Base-by-base conservation (phyloP, 2,797 vertebrate genomes). In the Acanthis flammea region DNA sequence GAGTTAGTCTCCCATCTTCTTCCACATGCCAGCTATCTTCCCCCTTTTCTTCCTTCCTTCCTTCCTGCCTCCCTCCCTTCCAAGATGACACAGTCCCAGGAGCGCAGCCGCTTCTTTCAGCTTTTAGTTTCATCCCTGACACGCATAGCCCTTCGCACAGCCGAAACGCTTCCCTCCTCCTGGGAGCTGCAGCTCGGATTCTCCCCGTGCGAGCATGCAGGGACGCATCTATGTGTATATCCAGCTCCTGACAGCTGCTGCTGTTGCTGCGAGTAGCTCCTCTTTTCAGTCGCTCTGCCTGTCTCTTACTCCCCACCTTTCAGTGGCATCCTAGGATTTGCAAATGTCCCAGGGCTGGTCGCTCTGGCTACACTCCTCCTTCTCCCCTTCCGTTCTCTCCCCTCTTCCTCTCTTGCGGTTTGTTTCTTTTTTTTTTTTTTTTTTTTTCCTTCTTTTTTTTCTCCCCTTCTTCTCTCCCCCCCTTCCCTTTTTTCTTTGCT, bases 401-500 rank as follows among this genome's bases (percentile, higher is more conserved):
- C n/a, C 16, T 39, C 23, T 57, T 30, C 94, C 31, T 37, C 18
- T 37, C 7, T 47, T 42, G 37, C 41, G 7, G 10, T 33, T 37
- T 9, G 5, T n/a, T 62, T 14, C 2, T 39, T 31, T 24, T 8
- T 18, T 17, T 27, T 7, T 3, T 7, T 12, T 4, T 30, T 7
- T 22, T 8, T 10, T 5, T 16, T 31, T 28, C 18, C 7, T 7
- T 15, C 12, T 13, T 6, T 5, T 12, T 33, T 54, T 23, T 16
- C 31, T 33, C 33, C 15, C 31, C 37, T 44, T 39, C 57, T 47
- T n/a, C 19, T 28, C 13, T 8, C 13, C 24, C 22, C 31, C 33
- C 33, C 85, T 75, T 33, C 47, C 48, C 79, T 55, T 74, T 95
- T 93, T 94, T 96, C 97, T 93, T 96, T 97, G 97, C 97, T 97